Evolutionary conservation across 2,797 vertebrate species (phyloP), one percentile per base, ranked within the genome.

Genomic region (Epinephelus awoara): DNA sequence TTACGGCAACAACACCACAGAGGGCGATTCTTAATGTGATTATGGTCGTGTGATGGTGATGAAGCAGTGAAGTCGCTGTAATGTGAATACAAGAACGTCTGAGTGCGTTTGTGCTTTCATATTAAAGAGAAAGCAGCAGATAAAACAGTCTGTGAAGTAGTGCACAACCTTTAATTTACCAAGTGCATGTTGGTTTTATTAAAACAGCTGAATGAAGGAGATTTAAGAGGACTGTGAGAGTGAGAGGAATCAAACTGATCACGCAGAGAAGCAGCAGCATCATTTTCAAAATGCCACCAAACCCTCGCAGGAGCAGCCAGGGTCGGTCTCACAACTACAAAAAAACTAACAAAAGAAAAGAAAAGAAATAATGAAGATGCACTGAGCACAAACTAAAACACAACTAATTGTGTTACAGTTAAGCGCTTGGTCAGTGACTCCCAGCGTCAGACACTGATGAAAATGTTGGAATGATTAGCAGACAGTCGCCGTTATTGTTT

Each of bases 81-180:
- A 88, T 83, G 77, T 67, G 56, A 14, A 56, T 34, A 68, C 75
- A 52, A 79, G 72, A 79, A 79, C 55, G 40, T 79, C 75, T 15
- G 21, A 61, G 50, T 29, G 71, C 73, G 17, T 83, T 88, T 82
- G 64, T 55, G 73, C 11, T n/a, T 63, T 52, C 50, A 34, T 29
- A 62, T 49, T 42, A 72, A 82, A 68, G 42, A 74, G 56, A 69
- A 65, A 67, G 21, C 55, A 65, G 56, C 49, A 23, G 54, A 67
- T 47, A 55, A 75, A 89, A 72, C 72, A 81, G 85, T 88, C 73
- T 79, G 86, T 49, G 85, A 65, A 86, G 84, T 77, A 11, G 25
- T 61, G 46, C 14, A 52, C 66, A 42, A 46, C 58, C 23, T 80
- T 51, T 11, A 66, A 86, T 88, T 51, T 40, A 40, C 23, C 25